Evolutionary conservation across 2,888 invertebrate species (phyloP).

Genomic region (Andrena minutula): DNA sequence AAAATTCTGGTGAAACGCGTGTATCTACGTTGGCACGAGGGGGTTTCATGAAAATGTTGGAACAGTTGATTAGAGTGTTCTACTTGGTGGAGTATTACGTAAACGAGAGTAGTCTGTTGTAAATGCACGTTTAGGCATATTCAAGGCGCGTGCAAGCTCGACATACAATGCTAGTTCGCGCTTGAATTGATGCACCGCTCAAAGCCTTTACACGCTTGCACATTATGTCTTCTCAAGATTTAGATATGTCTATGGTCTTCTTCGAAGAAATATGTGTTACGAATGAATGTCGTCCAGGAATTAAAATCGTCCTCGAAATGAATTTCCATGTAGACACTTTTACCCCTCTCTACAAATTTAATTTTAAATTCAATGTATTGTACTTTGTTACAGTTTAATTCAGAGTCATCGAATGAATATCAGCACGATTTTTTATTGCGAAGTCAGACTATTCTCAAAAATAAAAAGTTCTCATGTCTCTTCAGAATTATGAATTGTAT

Average conservation of each 20-base stretch:
- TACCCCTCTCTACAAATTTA: no score
- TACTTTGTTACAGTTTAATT: no score
- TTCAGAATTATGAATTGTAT: no score
- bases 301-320: neutral
- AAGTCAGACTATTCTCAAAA: no score
- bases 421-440: no score
- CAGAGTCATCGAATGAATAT: no score
- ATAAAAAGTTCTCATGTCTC: no score
- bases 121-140: slow-evolving; percentile 38
- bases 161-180: slow-evolving; percentile 31
- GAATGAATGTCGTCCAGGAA: neutral
- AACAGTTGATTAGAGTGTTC: slow-evolving; percentile 34
- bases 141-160: slow-evolving; percentile 34
- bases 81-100: slow-evolving; percentile 13
- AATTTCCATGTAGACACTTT: no score
- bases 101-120: slow-evolving; percentile 2
- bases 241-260: slow-evolving; percentile 1
- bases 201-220: slow-evolving; percentile 10
- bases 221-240: slow-evolving; percentile 23
- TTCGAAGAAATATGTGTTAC: neutral
- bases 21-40: neutral
- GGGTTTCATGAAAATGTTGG: neutral
- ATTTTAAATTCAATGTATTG: no score
- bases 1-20: neutral
- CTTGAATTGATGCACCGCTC: slow-evolving; percentile 23